These are phyloP conservation scores for Pterostichus niger DNA, from an alignment of 2,888 invertebrate genomes.

Conservation along the genomic window DNA sequence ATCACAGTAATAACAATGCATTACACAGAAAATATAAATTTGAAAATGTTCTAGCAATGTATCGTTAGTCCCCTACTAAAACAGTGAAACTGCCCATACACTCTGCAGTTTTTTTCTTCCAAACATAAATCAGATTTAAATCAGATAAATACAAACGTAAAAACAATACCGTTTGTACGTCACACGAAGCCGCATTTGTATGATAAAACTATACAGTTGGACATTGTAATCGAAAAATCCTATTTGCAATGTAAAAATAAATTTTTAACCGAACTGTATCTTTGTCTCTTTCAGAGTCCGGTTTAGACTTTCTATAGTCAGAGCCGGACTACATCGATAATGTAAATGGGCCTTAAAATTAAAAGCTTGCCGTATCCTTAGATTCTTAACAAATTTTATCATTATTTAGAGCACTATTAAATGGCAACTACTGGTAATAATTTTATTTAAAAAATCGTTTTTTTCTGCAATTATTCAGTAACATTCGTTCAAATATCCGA, in stretches of 20 bases:
- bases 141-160: constrained; percentile 57
- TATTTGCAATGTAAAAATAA: constrained; percentile 37
- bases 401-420: too few relatives aligned
- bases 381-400: too few relatives aligned
- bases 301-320: too few relatives aligned
- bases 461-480: too few relatives aligned
- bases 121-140: constrained; percentile 60
- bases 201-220: constrained; percentile 27
- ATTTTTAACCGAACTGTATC: constrained; percentile 20
- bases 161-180: constrained; percentile 55
- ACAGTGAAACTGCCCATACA: not conserved
- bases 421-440: too few relatives aligned
- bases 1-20: constrained; percentile 47
- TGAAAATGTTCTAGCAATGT: not conserved
- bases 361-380: too few relatives aligned
- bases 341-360: too few relatives aligned
- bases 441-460: too few relatives aligned
- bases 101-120: constrained; percentile 43
- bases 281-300: not conserved
- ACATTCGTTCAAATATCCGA: too few relatives aligned
- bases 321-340: too few relatives aligned
- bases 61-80: constrained; percentile 8
- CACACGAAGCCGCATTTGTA: constrained; percentile 43
- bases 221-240: constrained; percentile 46
- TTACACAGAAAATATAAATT: constrained; percentile 50